Conservation (phyloP, 1,140 invertebrate species). For the Lepidurus couesii region DNA sequence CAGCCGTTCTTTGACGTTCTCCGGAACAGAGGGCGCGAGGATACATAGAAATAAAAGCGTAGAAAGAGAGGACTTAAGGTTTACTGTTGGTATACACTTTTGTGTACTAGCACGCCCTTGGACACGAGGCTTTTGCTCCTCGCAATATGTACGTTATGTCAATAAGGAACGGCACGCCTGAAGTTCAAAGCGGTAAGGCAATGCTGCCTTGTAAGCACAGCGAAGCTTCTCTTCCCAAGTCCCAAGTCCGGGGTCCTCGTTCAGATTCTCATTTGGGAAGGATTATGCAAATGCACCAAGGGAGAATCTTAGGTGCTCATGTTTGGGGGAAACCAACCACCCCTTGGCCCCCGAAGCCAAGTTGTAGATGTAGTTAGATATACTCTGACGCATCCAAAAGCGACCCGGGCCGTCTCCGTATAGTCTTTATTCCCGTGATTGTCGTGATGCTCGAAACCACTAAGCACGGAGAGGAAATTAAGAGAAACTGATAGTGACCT, state of each 20-base stretch:
- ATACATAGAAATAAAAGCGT: neutral
- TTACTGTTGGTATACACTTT: neutral
- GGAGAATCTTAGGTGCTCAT: neutral
- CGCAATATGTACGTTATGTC: slow-evolving; percentile 4
- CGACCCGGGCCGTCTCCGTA: neutral
- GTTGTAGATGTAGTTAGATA: slow-evolving; percentile 7
- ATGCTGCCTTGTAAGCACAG: neutral
- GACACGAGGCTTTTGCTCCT: slow-evolving; percentile 1
- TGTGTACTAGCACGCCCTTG: neutral
- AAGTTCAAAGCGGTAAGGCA: neutral
- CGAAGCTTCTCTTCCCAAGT: neutral
- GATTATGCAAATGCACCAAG: slow-evolving; percentile 10
- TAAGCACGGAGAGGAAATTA: neutral
- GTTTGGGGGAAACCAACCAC: neutral
- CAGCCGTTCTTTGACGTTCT: neutral
- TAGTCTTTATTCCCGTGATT: neutral
- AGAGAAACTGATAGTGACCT: neutral
- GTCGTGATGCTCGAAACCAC: too few species aligned
- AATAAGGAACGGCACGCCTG: slow-evolving; percentile 9
- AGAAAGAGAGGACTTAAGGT: neutral
- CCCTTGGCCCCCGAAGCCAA: neutral
- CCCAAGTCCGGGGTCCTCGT: neutral
- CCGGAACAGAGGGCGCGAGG: too few species aligned
- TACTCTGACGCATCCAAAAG: neutral
- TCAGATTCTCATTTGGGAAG: slow-evolving; percentile 12